These are phyloP conservation scores for Orthosia incerta DNA, from an alignment of 2,888 invertebrate species.

Conservation along the genomic window DNA sequence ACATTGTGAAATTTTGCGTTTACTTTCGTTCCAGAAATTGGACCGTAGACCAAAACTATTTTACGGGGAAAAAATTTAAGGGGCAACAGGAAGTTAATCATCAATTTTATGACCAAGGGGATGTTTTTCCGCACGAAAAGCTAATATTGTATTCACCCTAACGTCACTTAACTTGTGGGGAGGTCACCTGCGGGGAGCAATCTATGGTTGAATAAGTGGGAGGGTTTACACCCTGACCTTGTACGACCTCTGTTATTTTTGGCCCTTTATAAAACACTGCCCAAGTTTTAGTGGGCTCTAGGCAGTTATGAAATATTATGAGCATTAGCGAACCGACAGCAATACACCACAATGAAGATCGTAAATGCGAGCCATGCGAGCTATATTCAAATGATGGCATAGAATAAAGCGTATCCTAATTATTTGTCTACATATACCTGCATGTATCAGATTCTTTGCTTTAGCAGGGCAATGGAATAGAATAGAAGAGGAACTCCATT, in stretches of 20 bases:
- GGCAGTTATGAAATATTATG: slow-evolving; percentile 15
- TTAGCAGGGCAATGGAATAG: no score
- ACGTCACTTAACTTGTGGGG: background rate
- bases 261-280: background rate
- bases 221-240: slow-evolving; percentile 18
- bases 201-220: slow-evolving; percentile 7
- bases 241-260: slow-evolving; percentile 14
- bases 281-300: background rate
- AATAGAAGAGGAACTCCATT: no score
- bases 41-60: background rate
- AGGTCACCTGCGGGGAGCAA: slow-evolving; percentile 2
- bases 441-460: no score
- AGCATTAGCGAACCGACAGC: background rate
- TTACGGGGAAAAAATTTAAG: background rate
- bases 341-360: background rate
- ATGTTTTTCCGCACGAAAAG: background rate
- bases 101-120: slow-evolving; percentile 17
- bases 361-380: background rate
- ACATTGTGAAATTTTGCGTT: no score
- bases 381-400: background rate
- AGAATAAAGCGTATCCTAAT: background rate
- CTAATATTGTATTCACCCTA: slow-evolving; percentile 9
- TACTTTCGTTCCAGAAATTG: no score
- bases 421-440: background rate
- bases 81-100: background rate